Evolutionary conservation across 2,113 vertebrate species (phyloP).

Genomic region (Hiodon tergisus): DNA sequence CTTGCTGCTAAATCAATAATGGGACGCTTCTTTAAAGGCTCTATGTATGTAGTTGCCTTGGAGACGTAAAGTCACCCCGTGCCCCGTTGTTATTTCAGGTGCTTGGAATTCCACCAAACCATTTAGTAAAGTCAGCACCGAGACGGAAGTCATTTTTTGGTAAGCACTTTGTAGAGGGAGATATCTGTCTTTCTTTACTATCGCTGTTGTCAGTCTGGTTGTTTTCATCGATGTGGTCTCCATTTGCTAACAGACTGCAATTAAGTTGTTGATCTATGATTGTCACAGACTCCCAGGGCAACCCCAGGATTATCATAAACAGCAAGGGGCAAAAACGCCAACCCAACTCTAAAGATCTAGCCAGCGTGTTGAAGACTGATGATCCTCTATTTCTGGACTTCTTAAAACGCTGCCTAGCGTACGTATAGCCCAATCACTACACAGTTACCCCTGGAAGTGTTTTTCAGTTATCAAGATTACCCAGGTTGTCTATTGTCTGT

Average conservation of each 20-base stretch:
- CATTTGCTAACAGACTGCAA: not conserved
- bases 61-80: not conserved
- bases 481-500: not conserved
- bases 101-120: constrained; percentile 78
- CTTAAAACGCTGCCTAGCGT: constrained; percentile 79
- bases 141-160: constrained; percentile 81
- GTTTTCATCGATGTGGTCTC: not conserved
- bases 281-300: constrained; percentile 79
- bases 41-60: not conserved
- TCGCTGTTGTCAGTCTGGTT: not conserved
- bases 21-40: no score
- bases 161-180: constrained; percentile 46
- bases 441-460: not conserved
- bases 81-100: constrained; percentile 61
- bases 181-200: not conserved
- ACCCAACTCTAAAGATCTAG: constrained; percentile 79
- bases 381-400: constrained; percentile 81
- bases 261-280: constrained; percentile 1
- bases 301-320: constrained; percentile 78
- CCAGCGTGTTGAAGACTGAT: constrained; percentile 71
- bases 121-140: constrained; percentile 77
- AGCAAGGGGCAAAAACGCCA: constrained; percentile 80
- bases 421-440: constrained; percentile 36
- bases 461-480: not conserved
- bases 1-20: not conserved